A percentile compares a stretch with the other conserved stretches of the same genome.
Evolutionary conservation across 2,797 vertebrate genomes (phyloP).

Genomic region (Gobionotothen gibberifrons): DNA sequence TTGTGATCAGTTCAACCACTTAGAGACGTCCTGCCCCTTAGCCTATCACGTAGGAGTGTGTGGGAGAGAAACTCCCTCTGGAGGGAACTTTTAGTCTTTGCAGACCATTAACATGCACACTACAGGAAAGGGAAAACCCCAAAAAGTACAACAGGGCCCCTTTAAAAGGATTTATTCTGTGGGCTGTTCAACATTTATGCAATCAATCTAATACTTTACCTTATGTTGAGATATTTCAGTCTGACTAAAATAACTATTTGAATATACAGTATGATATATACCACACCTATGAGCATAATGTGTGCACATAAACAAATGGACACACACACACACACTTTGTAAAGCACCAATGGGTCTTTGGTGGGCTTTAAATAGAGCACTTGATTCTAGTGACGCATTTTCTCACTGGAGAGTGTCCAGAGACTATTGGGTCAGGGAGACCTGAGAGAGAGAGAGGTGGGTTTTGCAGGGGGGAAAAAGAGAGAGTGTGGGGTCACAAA

Average conservation of each 20-base stretch:
- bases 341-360: constrained; percentile 29
- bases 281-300: not conserved
- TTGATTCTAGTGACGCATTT: constrained; percentile 67
- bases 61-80: no score
- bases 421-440: constrained; percentile 59
- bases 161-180: not conserved
- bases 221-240: constrained; percentile 7
- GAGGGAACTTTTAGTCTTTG: no score
- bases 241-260: not conserved
- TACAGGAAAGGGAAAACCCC: no score
- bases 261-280: not conserved
- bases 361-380: constrained; percentile 66
- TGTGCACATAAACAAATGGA: constrained; percentile 18
- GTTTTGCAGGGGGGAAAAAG: constrained; percentile 44
- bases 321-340: constrained; percentile 30
- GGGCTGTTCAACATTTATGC: not conserved
- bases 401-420: constrained; percentile 58
- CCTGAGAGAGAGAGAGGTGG: constrained; percentile 8
- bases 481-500: constrained; percentile 50
- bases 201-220: not conserved
- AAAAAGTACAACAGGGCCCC: no score
- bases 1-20: not conserved
- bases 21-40: no score
- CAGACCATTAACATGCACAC: no score
- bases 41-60: no score